Base-by-base conservation (phyloP, 2,888 invertebrate genomes). In the Trichogramma evanescens region DNA sequence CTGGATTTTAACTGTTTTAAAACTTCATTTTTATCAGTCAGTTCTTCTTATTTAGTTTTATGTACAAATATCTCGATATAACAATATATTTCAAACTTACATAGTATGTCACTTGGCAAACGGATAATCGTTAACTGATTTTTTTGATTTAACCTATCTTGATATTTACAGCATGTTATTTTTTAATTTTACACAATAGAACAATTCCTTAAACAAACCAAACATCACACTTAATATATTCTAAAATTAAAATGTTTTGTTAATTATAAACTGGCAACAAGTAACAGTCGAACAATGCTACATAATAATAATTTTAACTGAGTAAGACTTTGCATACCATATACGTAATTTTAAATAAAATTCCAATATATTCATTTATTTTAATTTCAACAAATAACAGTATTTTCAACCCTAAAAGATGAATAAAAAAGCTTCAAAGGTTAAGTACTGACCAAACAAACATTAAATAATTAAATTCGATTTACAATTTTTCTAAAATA, bases 211-310 rank as follows among this genome's bases (percentile, higher is more conserved):
- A 74, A 72, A 72, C 75, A 65, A 73, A 75, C 69, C 69, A 70
- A 74, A 61, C 65, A 67, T 42, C 53, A 10, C 59, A 52, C 51
- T 56, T 59, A 71, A 71, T 68, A 72, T 69, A 73, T 70, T 69
- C 63, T 65, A 68, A 67, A 69, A 62, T 69, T 66, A 63, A 67
- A 71, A 70, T 63, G 60, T 50, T 66, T 66, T 68, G 66, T 68
- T 57, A 66, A 65, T 66, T 69, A 73, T 73, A 76, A 76, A 77
- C 76, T 77, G 76, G 77, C 76, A 77, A 77, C 76, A 76, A 75
- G 73, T 72, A 77, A 77, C 75, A 77, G 74, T 75, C 75, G 72
- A 73, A 68, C 67, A 60, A 63, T 54, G 50, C 58, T 56, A 43
- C 6, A 50, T 54, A 54, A 48, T 56, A 49, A 6, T 46, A 42